Base-by-base conservation (phyloP, 2,797 vertebrate species). In the Protonibea diacanthus region DNA sequence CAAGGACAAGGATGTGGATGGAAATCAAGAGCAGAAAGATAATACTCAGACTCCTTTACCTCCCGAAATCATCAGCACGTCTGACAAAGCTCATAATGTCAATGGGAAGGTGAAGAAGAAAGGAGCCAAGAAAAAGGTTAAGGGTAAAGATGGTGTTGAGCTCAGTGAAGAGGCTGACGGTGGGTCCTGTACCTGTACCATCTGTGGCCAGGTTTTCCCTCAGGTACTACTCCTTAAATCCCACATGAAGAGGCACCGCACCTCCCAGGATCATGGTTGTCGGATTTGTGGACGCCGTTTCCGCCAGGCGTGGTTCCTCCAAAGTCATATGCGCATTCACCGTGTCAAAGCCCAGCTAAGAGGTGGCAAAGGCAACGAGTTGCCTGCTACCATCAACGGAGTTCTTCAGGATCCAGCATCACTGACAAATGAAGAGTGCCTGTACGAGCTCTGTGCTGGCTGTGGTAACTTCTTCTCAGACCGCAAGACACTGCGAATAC, bases 271-370 rank as follows among this genome's bases (percentile, higher is more conserved):
- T 88, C 97, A 99, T 0, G 97, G 97, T 17, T 99, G 98, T 84
- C 97, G 97, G 78, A 97, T 99, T 79, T 99, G 98, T 6, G 98
- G 98, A 27, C 96, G 98, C 1, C 95, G 97, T 49, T 99, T 99
- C 92, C 98, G 98, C 73, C 98, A 99, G 86, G 96, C 97, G 1
- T 99, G 98, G 98, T 99, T 99, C 89, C 95, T 99, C 63, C 99
- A 99, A 90, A 99, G 98, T 88, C 98, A 99, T 81, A 99, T 99
- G 98, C 99, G 98, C 92, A 97, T 97, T 0, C 98, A 99, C 0
- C 95, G 95, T 56, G 95, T 93, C 88, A 98, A 95, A 95, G 96
- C 94, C 80, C 96, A 96, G 92, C 93, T 96, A 58, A 93, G 87
- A 77, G 84, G 89, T 0, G 64, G 74, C 52, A 93, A 91, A n/a